phyloP scores from a whole-genome alignment of 2,797 vertebrate genomes.

The Aeoliscus strigatus region DNA sequence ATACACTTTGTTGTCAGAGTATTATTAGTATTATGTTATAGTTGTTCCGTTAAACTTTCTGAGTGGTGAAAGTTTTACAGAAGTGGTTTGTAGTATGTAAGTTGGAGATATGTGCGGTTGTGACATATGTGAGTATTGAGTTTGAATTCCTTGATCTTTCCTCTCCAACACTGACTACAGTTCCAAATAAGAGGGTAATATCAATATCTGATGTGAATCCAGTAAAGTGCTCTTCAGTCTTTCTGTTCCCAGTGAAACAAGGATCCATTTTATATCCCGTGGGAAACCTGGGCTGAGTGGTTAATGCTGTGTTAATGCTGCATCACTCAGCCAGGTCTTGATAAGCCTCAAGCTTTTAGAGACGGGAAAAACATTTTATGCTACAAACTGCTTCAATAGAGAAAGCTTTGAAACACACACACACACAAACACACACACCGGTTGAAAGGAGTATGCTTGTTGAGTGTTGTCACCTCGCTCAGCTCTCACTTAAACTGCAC shows the following conservation, averaged over 20 bases:
- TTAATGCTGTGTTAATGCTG: constrained; percentile 72
- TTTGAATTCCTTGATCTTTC: constrained; percentile 24
- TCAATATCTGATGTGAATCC: constrained; percentile 49
- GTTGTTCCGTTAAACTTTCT: too few species aligned
- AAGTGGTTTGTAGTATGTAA: too few species aligned
- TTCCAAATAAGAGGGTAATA: constrained; percentile 46
- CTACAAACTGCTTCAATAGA: constrained; percentile 55
- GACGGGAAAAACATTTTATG: constrained; percentile 58
- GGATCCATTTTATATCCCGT: constrained; percentile 68
- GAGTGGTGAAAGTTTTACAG: too few species aligned
- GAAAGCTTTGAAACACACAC: constrained; percentile 46
- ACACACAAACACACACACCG: background rate
- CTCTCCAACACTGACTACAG: constrained; percentile 18
- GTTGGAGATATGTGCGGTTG: too few species aligned
- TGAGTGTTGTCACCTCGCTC: constrained; percentile 52
- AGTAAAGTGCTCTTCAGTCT: constrained; percentile 55
- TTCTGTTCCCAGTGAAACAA: constrained; percentile 58
- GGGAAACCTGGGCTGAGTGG: constrained; percentile 69
- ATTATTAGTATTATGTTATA: too few species aligned
- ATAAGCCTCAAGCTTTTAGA: constrained; percentile 65
- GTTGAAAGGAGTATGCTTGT: constrained; percentile 50
- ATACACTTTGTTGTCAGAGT: too few species aligned
- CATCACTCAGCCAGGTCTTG: constrained; percentile 63
- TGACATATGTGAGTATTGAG: too few species aligned
- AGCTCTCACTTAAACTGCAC: constrained; percentile 44